phyloP scores from a whole-genome alignment of 2,797 vertebrate genomes.

The Diceros bicornis region DNA sequence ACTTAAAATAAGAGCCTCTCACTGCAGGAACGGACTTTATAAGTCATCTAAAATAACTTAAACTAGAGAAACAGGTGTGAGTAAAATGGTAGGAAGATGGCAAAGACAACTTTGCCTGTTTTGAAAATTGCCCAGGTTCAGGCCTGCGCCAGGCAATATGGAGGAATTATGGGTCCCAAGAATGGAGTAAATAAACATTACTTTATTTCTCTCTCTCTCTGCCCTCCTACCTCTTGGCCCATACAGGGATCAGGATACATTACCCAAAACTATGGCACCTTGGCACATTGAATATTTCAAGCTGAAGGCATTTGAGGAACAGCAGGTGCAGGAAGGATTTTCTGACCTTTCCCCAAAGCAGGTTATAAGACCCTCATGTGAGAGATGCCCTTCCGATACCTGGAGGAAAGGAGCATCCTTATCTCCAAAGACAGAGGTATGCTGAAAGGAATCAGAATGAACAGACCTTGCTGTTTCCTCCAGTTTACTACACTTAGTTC shows the following conservation, averaged over 20 bases:
- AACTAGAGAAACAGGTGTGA: neutral
- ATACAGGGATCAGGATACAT: neutral
- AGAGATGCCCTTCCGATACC: neutral
- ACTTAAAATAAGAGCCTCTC: neutral
- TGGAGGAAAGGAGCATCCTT: neutral
- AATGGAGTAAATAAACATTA: neutral
- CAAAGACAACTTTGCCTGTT: neutral
- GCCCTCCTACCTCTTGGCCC: neutral
- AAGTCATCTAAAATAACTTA: neutral
- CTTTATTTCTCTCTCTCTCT: neutral
- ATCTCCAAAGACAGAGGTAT: neutral
- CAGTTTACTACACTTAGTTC: neutral
- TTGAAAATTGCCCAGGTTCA: neutral
- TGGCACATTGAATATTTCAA: neutral
- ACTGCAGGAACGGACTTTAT: neutral
- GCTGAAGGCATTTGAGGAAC: neutral
- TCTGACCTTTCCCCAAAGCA: neutral
- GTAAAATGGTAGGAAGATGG: neutral
- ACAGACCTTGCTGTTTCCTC: neutral
- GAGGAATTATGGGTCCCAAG: neutral
- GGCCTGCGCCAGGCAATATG: neutral
- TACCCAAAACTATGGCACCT: neutral
- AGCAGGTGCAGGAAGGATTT: neutral
- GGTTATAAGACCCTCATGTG: neutral
- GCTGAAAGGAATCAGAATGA: neutral